Percentiles rank a stretch among this genome's conserved stretches.
Conservation (phyloP, 37 sponge, comb jelly and placozoan species). For the Cliona cf. orientalis region DNA sequence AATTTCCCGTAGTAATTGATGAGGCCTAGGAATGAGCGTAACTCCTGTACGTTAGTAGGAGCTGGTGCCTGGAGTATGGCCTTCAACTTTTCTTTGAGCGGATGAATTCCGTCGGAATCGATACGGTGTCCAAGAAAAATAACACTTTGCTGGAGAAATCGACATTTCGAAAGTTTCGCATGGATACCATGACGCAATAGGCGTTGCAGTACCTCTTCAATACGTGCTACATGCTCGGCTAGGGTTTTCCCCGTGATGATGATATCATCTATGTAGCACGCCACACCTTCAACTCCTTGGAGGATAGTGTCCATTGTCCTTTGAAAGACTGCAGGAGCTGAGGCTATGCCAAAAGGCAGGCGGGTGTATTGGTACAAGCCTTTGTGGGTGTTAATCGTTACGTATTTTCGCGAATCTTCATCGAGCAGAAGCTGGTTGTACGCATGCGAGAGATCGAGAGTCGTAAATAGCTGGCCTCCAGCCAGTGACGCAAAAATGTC, state of each 20-base stretch:
- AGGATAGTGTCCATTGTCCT: neutral
- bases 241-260: neutral
- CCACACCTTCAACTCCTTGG: neutral
- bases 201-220: neutral
- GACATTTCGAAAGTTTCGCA: constrained; percentile 10
- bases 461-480: neutral
- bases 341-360: constrained; percentile 15
- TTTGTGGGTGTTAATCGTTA: neutral
- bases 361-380: neutral
- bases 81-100: constrained; percentile 5
- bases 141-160: neutral
- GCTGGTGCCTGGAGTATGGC: constrained; percentile 23
- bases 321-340: constrained; percentile 21
- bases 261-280: neutral
- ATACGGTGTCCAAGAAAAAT: constrained; percentile 5
- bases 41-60: constrained; percentile 1
- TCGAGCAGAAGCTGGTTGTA: neutral
- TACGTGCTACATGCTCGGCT: neutral
- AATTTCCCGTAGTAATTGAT: constrained; percentile 29
- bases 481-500: neutral
- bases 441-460: constrained; percentile 2
- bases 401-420: neutral
- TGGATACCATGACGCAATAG: neutral
- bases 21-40: neutral
- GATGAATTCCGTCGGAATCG: constrained; percentile 2